Evolutionary conservation across 2,113 vertebrate species (phyloP).

Genomic region (Rhabdomys dilectus): DNA sequence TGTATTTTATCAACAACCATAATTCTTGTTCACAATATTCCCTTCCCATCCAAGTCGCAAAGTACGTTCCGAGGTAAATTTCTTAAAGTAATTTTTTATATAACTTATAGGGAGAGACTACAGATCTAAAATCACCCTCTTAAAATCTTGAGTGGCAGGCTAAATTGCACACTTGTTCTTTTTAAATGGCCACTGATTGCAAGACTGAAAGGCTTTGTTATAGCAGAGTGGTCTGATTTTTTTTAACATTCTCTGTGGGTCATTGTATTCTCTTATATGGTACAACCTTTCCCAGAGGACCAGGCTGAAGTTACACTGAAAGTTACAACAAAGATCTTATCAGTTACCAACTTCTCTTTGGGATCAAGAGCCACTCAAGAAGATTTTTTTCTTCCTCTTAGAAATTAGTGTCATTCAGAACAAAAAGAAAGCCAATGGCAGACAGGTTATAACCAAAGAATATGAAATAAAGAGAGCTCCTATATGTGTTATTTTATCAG

Average conservation of each 20-base stretch:
- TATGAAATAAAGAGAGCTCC: slow-evolving; percentile 25
- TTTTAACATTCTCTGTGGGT: slow-evolving; percentile 35
- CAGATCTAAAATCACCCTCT: slow-evolving; percentile 43
- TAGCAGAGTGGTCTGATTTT: slow-evolving; percentile 62
- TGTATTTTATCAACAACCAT: slow-evolving; percentile 14
- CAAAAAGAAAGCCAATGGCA: background rate
- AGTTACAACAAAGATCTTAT: slow-evolving; percentile 28
- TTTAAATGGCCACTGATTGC: slow-evolving; percentile 74
- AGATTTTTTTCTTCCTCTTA: slow-evolving; percentile 2
- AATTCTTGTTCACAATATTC: slow-evolving; percentile 26
- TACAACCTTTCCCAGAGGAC: slow-evolving; percentile 41
- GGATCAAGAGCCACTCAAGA: slow-evolving; percentile 15
- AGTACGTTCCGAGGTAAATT: background rate
- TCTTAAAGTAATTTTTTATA: slow-evolving; percentile 26
- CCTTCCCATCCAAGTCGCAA: slow-evolving; percentile 18
- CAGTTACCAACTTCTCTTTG: slow-evolving; percentile 53
- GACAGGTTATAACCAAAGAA: background rate
- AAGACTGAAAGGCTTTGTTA: slow-evolving; percentile 62
- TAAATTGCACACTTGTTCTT: slow-evolving; percentile 72
- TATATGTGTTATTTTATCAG: slow-evolving; percentile 12
- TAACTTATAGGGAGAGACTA: slow-evolving; percentile 40
- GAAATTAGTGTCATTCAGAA: slow-evolving; percentile 30
- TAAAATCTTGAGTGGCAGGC: slow-evolving; percentile 46
- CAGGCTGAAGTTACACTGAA: slow-evolving; percentile 47
- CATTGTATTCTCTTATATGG: slow-evolving; percentile 40